Conservation (phyloP, 2,113 vertebrate species). For the Apodemus sylvaticus region DNA sequence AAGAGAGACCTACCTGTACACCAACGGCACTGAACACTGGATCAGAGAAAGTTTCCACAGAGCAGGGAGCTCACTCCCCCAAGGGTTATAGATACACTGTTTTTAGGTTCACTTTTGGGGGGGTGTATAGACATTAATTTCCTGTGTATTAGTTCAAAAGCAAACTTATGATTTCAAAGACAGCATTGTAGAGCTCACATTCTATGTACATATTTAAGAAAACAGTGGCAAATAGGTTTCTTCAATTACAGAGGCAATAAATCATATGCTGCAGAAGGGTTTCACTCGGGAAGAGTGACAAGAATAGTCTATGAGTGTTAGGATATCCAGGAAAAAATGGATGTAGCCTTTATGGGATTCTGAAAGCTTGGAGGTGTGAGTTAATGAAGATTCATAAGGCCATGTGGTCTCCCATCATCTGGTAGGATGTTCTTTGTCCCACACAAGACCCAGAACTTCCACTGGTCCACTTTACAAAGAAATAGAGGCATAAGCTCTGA, state of each 20-base stretch:
- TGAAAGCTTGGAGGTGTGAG: background rate
- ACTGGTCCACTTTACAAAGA: background rate
- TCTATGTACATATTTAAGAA: background rate
- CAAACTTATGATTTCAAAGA: constrained; percentile 30
- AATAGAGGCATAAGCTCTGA: background rate
- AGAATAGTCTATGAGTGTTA: background rate
- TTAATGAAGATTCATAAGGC: background rate
- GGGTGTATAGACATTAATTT: background rate
- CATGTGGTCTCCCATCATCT: background rate
- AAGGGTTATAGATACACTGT: background rate
- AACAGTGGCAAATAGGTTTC: background rate
- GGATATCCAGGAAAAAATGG: background rate
- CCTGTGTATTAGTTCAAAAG: background rate
- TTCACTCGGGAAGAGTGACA: background rate
- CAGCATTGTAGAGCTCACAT: background rate
- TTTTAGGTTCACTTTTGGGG: background rate
- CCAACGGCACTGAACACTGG: background rate
- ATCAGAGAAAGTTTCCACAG: background rate
- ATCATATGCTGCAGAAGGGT: background rate
- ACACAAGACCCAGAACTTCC: background rate
- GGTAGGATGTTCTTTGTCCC: background rate
- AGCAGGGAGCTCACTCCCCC: background rate
- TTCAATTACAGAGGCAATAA: constrained; percentile 29
- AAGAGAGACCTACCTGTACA: background rate
- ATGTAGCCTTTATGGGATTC: background rate